Base-by-base conservation (phyloP, 2,113 vertebrate genomes). In the Leuciscus idus region DNA sequence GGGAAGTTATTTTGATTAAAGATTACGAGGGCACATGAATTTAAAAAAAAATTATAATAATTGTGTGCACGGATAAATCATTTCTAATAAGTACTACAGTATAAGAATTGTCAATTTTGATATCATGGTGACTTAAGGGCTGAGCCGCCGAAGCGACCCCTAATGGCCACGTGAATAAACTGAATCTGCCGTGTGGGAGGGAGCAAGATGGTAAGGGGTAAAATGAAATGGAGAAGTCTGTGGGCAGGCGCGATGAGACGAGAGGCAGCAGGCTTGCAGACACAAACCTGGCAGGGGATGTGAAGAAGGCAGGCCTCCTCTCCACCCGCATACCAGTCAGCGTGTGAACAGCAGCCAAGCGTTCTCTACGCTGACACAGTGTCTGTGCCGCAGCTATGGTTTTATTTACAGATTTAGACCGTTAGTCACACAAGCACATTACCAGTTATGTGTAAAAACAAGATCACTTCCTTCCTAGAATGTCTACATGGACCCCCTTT, bases 111-210 rank as follows among this genome's bases (percentile, higher is more conserved):
- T 10, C 8, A 13, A 52, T 15, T 15, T 52, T 52, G 4, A 17
- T 52, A 15, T 52, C 4, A 15, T 52, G 50, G 4, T 57, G 55
- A 57, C 55, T 46, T 52, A 3, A 33, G 28, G 43, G 23, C 46
- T 73, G 50, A 57, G 39, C 48, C 28, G 2, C 46, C 9, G n/a
- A 28, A 55, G 61, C 19, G 79, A 55, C 72, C 52, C 85, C 83
- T 85, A 90, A 86, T 91, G 90, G 88, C 86, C 86, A 89, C 81
- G 9, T n/a, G 30, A 90, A 92, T 86, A 91, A 90, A 90, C 87
- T 3, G 33, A 80, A 13, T 23, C 66, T 59, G 48, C 15, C 59
- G 89, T 86, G 89, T 87, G 81, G 86, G 75, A 75, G 88, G 86
- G 57, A 13, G 52, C 74, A 74, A 88, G 30, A 88, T 86, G 79